Evolutionary conservation across 1,140 invertebrate genomes (phyloP).

Genomic region (Brachionus asplanchnoidis): DNA sequence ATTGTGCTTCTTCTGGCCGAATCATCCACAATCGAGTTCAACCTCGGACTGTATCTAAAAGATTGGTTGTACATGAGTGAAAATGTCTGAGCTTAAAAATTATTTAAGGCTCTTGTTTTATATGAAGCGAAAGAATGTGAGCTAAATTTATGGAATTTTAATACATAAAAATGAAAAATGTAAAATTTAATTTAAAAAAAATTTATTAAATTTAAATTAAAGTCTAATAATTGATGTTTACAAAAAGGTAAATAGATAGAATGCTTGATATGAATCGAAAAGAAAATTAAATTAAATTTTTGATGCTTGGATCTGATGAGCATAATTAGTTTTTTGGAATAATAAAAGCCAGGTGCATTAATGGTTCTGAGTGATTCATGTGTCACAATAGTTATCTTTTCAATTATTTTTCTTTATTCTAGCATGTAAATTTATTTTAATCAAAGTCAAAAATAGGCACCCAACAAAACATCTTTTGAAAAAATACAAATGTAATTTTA

Average conservation of each 20-base stretch:
- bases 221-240: neutral
- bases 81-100: neutral
- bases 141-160: conserved; percentile 4
- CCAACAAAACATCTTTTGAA: neutral
- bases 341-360: neutral
- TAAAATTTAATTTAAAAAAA: neutral
- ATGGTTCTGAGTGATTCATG: neutral
- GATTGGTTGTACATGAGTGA: neutral
- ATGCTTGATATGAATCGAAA: neutral
- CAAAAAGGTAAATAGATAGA: neutral
- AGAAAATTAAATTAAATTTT: neutral
- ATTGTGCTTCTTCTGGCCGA: neutral
- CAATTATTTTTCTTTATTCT: neutral
- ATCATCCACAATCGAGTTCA: neutral
- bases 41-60: neutral
- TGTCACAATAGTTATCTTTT: neutral
- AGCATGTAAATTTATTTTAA: neutral
- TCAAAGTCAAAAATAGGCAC: neutral
- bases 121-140: neutral
- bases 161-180: neutral
- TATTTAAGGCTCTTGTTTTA: neutral
- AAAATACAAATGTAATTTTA: neutral
- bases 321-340: neutral
- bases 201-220: neutral
- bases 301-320: neutral